Evolutionary conservation across 2,888 invertebrate species (phyloP), one percentile per base, ranked within the genome.

Genomic region (Pammene aurita): DNA sequence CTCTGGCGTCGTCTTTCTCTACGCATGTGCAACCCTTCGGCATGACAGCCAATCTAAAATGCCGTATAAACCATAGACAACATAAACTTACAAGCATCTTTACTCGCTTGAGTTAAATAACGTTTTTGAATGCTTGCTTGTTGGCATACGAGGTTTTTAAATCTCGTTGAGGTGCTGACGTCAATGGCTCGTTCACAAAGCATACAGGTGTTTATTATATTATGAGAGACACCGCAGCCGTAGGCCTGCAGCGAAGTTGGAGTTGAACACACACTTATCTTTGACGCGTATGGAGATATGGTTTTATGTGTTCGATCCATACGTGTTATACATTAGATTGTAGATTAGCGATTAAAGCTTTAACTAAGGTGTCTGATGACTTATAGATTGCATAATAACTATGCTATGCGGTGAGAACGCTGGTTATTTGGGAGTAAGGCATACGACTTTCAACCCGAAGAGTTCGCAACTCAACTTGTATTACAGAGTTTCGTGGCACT

Each of bases 151-250:
- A 1, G n/a, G 44, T 57, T 54, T 58, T 58, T 7, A 5, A 11
- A 46, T 13, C 18, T 18, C 18, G n/a, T 11, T 34, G 34, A 9
- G 16, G 10, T 46, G 42, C 64, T 92, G 91, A 92, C 91, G 91
- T 92, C 91, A 92, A 92, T 91, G 88, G 84, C 76, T 88, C 90
- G 85, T 90, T 91, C 90, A 90, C 84, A 86, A 87, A 87, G 83
- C 86, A 85, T 86, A 90, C 89, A 90, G 89, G 89, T 88, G 85
- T 86, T 82, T 81, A 69, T 69, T 69, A 81, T 83, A 79, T 79
- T 76, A 74, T 79, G 76, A 75, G 77, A 76, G 77, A 76, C 77
- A 73, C 79, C 74, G 78, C 78, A 78, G 60, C 62, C 57, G 68
- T 64, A 35, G 44, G 18, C 58, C 68, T 64, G 67, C 62, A 62